These are phyloP conservation scores for Tachypleus tridentatus DNA, from an alignment of 1,140 invertebrate species.

Conservation along the genomic window DNA sequence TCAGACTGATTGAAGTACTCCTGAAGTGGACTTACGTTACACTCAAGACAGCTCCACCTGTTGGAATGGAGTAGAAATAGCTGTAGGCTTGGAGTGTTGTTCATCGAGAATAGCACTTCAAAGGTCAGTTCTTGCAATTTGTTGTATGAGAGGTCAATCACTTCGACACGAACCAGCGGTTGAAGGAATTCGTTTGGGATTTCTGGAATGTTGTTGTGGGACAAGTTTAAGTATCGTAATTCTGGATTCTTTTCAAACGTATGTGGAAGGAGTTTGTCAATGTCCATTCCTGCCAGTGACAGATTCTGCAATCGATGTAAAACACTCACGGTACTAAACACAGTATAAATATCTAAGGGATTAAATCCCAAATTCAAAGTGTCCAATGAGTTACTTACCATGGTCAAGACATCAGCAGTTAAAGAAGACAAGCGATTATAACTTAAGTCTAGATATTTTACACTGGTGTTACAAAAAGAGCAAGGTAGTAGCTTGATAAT, in stretches of 20 bases:
- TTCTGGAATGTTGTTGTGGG: slow-evolving; percentile 38
- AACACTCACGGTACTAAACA: slow-evolving; percentile 41
- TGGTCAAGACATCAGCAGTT: slow-evolving; percentile 45
- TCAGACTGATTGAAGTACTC: slow-evolving; percentile 25
- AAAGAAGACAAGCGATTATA: slow-evolving; percentile 32
- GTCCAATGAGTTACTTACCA: slow-evolving; percentile 45
- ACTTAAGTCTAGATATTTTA: neutral
- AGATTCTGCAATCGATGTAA: slow-evolving; percentile 43
- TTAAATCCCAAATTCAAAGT: slow-evolving; percentile 55
- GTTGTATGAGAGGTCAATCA: slow-evolving; percentile 50
- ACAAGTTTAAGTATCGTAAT: slow-evolving; percentile 26
- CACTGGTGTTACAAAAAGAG: slow-evolving; percentile 3
- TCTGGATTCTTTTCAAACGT: slow-evolving; percentile 21
- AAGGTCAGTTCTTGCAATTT: slow-evolving; percentile 45
- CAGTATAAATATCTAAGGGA: slow-evolving; percentile 33
- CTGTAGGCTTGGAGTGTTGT: slow-evolving; percentile 33
- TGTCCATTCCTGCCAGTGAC: slow-evolving; percentile 35
- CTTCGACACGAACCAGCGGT: slow-evolving; percentile 40
- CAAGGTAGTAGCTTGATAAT: neutral
- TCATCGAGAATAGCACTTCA: slow-evolving; percentile 38
- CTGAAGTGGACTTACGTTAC: slow-evolving; percentile 32
- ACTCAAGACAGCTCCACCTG: slow-evolving; percentile 53
- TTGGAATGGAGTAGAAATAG: slow-evolving; percentile 41
- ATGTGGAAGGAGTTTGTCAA: slow-evolving; percentile 18
- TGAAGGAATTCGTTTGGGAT: slow-evolving; percentile 43